phyloP scores from a whole-genome alignment of 35 echinoderm and acorn worm species.

The Amphiura filiformis region DNA sequence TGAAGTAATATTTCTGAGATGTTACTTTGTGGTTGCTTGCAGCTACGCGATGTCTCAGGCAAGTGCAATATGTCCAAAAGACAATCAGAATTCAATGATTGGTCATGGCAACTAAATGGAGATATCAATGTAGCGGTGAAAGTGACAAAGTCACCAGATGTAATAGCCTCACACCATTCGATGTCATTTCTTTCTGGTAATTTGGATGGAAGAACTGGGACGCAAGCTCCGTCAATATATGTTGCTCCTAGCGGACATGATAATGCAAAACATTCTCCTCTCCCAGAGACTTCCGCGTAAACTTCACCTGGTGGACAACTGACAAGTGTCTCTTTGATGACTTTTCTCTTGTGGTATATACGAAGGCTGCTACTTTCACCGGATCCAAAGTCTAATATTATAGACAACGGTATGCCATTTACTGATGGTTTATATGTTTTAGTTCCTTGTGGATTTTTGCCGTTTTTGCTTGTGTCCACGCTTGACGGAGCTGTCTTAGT shows the following conservation, averaged over 20 bases:
- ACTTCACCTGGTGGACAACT: background rate
- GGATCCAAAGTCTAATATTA: background rate
- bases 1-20: background rate
- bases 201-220: background rate
- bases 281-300: background rate
- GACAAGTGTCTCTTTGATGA: background rate
- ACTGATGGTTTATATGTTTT: background rate
- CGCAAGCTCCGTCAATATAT: background rate
- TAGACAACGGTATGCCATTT: background rate
- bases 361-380: background rate
- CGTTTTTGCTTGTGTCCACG: background rate
- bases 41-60: background rate
- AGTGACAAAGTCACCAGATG: background rate
- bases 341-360: background rate
- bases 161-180: background rate
- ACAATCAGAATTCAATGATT: background rate
- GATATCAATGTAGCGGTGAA: background rate
- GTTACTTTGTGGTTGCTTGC: background rate
- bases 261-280: background rate
- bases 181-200: background rate
- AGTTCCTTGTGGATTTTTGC: background rate
- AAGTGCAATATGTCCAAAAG: background rate
- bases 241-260: background rate
- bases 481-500: background rate
- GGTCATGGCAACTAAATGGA: background rate